These are phyloP conservation scores for Drosophila borealis DNA, from an alignment of 2,888 invertebrate genomes.

Conservation along the genomic window DNA sequence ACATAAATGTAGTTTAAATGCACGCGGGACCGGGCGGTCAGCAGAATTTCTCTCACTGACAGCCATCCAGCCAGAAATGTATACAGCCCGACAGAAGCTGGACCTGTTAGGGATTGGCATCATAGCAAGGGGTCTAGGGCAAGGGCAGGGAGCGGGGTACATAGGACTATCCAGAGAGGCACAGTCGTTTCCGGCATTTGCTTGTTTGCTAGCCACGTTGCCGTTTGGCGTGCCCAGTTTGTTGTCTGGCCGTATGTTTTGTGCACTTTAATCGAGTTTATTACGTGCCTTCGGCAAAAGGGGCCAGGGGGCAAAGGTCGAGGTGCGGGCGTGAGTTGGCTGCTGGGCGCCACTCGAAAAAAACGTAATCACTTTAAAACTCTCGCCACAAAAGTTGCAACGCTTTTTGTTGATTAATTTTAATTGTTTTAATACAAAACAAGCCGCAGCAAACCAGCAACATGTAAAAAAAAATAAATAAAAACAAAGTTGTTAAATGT, in stretches of 20 bases:
- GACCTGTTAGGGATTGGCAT: conserved; percentile 13
- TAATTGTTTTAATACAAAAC: conserved; percentile 61
- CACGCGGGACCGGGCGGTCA: conserved; percentile 54
- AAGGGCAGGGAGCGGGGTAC: not conserved
- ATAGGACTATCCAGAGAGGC: conserved; percentile 28
- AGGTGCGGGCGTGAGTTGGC: not conserved
- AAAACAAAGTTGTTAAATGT: conserved; percentile 40
- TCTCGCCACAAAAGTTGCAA: conserved; percentile 55
- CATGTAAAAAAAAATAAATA: conserved; percentile 17
- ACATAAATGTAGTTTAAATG: conserved; percentile 76
- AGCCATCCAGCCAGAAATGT: conserved; percentile 24
- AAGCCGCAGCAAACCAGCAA: conserved; percentile 18
- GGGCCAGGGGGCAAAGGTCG: not conserved
- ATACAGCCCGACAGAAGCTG: conserved; percentile 22
- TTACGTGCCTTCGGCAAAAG: conserved; percentile 57
- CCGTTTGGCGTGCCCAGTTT: conserved; percentile 39
- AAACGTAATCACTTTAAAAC: conserved; percentile 58
- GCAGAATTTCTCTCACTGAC: conserved; percentile 35
- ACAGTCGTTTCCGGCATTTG: conserved; percentile 55
- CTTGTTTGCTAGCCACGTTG: conserved; percentile 44
- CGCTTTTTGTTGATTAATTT: conserved; percentile 68
- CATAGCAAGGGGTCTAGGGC: not conserved
- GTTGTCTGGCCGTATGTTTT: conserved; percentile 68
- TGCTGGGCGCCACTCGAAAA: conserved; percentile 20
- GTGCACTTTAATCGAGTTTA: conserved; percentile 76